phyloP scores from a whole-genome alignment of 2,888 invertebrate species.

The Eumerus sabulonum region DNA sequence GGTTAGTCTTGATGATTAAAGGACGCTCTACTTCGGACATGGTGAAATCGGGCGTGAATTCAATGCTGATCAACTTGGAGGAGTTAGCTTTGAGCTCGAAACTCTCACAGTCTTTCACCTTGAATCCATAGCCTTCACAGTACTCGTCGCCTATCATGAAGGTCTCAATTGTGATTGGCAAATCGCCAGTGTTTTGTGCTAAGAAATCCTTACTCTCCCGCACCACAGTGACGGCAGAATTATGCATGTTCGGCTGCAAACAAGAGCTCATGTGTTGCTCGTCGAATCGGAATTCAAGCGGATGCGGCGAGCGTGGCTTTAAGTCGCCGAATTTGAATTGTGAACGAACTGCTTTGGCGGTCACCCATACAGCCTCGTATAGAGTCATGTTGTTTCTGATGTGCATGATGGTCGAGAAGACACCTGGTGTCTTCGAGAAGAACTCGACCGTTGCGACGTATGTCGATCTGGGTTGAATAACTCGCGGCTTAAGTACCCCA shows the following conservation, averaged over 20 bases:
- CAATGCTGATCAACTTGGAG: conserved; percentile 89
- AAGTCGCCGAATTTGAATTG: conserved; percentile 93
- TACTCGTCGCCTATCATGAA: conserved; percentile 83
- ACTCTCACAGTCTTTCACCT: conserved; percentile 86
- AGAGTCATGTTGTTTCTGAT: conserved; percentile 95
- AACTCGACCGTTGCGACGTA: conserved; percentile 75
- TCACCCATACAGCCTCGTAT: conserved; percentile 90
- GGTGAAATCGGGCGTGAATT: conserved; percentile 93
- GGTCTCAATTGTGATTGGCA: conserved; percentile 87
- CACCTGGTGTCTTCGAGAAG: conserved; percentile 73
- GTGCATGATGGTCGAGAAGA: conserved; percentile 77
- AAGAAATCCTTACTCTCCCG: conserved; percentile 90
- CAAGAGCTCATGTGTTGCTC: conserved; percentile 82
- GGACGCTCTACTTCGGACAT: conserved; percentile 85
- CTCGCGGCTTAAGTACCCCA: conserved; percentile 71
- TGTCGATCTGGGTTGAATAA: conserved; percentile 73
- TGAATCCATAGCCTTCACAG: conserved; percentile 90
- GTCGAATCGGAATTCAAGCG: conserved; percentile 88
- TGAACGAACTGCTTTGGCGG: conserved; percentile 91
- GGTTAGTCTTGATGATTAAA: conserved; percentile 82
- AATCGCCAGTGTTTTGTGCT: conserved; percentile 93
- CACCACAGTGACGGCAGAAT: conserved; percentile 74
- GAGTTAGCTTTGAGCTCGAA: conserved; percentile 87
- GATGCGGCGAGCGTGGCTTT: conserved; percentile 87
- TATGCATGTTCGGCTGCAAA: conserved; percentile 72